phyloP scores from a whole-genome alignment of 2,888 invertebrate species.

The Scaptomyza flava region DNA sequence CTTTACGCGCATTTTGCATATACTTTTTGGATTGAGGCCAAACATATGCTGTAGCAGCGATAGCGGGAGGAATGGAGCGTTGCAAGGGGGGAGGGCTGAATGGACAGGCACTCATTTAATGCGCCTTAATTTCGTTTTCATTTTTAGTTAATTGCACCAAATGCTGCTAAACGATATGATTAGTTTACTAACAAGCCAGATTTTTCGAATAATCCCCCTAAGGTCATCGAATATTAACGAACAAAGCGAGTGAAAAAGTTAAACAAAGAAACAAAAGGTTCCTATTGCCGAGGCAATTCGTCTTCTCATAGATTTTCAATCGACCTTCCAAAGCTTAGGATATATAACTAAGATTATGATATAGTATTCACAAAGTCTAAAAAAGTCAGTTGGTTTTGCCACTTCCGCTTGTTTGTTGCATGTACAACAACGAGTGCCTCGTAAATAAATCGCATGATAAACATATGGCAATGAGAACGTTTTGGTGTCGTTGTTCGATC shows the following conservation, averaged over 20 bases:
- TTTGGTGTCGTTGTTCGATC: conserved; percentile 53
- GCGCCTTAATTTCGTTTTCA: conserved; percentile 68
- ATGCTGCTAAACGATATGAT: conserved; percentile 35
- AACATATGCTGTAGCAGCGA: conserved; percentile 21
- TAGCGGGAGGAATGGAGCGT: neutral
- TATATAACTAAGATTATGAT: too few relatives aligned
- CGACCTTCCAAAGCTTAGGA: too few relatives aligned
- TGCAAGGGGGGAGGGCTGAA: too few relatives aligned
- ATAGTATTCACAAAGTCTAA: too few relatives aligned
- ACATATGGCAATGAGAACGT: conserved; percentile 38
- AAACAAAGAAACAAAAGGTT: too few relatives aligned
- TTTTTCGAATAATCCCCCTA: neutral
- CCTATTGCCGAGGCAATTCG: too few relatives aligned
- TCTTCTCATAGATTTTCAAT: too few relatives aligned
- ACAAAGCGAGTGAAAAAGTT: too few relatives aligned
- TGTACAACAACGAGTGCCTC: conserved; percentile 18
- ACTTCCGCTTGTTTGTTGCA: conserved; percentile 17
- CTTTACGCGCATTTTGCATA: conserved; percentile 69
- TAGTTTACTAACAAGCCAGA: conserved; percentile 41
- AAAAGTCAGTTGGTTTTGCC: neutral
- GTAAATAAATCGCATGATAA: conserved; percentile 47
- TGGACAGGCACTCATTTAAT: conserved; percentile 43
- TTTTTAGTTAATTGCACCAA: conserved; percentile 64
- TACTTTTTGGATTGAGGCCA: conserved; percentile 69
- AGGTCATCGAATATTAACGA: too few relatives aligned